phyloP scores from a whole-genome alignment of 2,888 invertebrate genomes.

The Sinhomidia bicolor region DNA sequence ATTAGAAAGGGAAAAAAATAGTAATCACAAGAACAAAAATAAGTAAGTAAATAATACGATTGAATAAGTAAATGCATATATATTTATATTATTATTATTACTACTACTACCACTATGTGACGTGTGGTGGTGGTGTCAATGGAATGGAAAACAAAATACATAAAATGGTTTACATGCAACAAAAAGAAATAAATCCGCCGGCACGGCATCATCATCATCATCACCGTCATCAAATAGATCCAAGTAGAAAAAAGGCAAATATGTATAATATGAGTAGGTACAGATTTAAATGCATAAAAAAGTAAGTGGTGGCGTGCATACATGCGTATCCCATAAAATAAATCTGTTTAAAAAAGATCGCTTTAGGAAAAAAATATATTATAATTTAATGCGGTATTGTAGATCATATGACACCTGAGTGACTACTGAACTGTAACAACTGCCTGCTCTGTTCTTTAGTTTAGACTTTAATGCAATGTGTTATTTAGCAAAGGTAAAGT shows the following conservation, averaged over 20 bases:
- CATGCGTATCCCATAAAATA: neutral
- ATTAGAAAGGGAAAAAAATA: conserved; percentile 5
- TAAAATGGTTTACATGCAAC: neutral
- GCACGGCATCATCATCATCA: too few species aligned
- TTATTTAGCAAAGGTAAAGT: neutral
- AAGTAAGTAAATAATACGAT: neutral
- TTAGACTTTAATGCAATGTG: too few species aligned
- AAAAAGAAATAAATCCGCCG: neutral
- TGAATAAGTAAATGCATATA: neutral
- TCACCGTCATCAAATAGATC: too few species aligned
- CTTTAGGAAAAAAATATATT: neutral
- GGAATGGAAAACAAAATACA: too few species aligned
- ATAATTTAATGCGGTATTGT: neutral
- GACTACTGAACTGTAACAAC: conserved; percentile 18
- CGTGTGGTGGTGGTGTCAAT: too few species aligned
- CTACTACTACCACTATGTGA: too few species aligned
- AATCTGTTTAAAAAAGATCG: conserved; percentile 3
- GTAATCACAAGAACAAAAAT: neutral
- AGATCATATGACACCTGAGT: conserved; percentile 2
- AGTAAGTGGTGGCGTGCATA: neutral
- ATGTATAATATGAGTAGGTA: neutral
- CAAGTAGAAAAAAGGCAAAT: neutral
- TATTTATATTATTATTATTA: too few species aligned
- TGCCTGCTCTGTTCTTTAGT: neutral
- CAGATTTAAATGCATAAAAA: too few species aligned